These are phyloP conservation scores for Tethea ocularis DNA, from an alignment of 2,888 invertebrate genomes.

Conservation along the genomic window DNA sequence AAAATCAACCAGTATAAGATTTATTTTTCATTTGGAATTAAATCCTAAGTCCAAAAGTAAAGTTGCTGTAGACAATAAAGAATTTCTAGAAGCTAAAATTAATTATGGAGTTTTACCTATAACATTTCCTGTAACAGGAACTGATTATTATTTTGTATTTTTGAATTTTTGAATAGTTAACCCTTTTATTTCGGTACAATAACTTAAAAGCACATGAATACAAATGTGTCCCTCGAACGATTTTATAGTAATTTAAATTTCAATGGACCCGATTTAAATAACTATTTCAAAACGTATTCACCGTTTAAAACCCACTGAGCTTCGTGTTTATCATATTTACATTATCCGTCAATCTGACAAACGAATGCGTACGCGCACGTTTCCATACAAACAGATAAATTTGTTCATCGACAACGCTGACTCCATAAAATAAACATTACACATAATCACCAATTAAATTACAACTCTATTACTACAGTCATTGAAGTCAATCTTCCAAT, in stretches of 20 bases:
- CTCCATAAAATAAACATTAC: slow-evolving; percentile 41
- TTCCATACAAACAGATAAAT: slow-evolving; percentile 52
- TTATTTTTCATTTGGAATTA: too few species aligned
- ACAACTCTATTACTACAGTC: not conserved
- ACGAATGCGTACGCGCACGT: slow-evolving; percentile 39
- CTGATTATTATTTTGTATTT: too few species aligned
- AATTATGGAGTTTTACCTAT: too few species aligned
- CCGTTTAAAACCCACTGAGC: slow-evolving; percentile 17
- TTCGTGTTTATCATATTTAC: slow-evolving; percentile 35
- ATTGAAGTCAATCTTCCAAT: slow-evolving; percentile 20
- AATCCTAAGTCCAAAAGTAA: too few species aligned
- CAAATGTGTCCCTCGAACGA: not conserved
- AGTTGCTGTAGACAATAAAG: too few species aligned
- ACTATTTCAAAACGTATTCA: slow-evolving; percentile 18
- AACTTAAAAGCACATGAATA: not conserved
- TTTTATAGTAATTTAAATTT: not conserved
- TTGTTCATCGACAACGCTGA: slow-evolving; percentile 44
- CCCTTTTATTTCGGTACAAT: not conserved
- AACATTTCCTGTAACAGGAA: too few species aligned
- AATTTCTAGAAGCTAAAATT: too few species aligned
- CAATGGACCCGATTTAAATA: not conserved
- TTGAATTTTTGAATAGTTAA: not conserved
- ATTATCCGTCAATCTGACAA: slow-evolving; percentile 46
- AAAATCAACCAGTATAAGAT: too few species aligned
- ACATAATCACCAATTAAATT: not conserved